Conservation (phyloP, 2,797 vertebrate species). For the Chloroceryle inda region DNA sequence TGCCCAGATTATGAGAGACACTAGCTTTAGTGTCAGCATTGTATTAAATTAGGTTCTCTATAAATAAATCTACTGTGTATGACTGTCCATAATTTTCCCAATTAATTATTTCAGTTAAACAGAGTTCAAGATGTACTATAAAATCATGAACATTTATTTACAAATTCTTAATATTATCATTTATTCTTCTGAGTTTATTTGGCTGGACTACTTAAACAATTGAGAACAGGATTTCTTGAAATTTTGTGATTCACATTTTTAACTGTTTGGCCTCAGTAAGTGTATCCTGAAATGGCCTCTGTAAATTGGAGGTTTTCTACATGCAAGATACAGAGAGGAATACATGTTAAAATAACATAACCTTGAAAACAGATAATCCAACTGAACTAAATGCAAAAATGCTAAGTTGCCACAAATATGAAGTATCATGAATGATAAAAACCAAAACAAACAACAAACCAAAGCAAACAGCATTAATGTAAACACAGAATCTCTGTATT, state of each 20-base stretch:
- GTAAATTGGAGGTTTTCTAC: neutral
- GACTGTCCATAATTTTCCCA: neutral
- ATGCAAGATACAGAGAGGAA: neutral
- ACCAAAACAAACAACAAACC: neutral
- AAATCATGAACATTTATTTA: neutral
- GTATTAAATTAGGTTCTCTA: neutral
- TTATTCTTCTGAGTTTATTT: neutral
- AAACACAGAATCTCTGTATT: neutral
- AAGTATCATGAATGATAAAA: neutral
- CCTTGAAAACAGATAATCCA: neutral
- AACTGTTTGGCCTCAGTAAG: neutral
- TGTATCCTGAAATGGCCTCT: neutral
- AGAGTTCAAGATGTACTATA: neutral
- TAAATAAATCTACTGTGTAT: neutral
- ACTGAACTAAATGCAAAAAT: neutral
- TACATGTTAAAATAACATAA: accelerated
- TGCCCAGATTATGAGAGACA: neutral
- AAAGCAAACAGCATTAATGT: neutral
- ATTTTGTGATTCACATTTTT: neutral
- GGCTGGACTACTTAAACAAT: neutral
- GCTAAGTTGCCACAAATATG: neutral
- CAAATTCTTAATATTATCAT: neutral
- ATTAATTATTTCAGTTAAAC: neutral
- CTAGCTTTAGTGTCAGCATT: neutral
- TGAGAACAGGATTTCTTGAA: neutral